Percentiles rank a stretch among this genome's conserved stretches.
Conservation (phyloP, 1,140 invertebrate genomes). For the Leptoteleia sp. region DNA sequence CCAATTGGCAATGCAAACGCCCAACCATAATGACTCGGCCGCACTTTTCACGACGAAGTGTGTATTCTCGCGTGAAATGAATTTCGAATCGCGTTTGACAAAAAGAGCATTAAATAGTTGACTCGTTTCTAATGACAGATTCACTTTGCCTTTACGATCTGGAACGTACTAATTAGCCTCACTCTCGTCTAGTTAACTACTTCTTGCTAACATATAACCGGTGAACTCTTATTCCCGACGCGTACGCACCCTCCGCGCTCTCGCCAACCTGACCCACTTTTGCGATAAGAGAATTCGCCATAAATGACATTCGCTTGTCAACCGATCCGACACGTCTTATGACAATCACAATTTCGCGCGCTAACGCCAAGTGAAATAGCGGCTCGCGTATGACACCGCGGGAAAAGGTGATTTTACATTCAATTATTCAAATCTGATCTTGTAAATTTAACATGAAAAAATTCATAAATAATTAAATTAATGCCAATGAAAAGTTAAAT, state of each 20-base stretch:
- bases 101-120: constrained; percentile 43
- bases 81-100: constrained; percentile 18
- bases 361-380: neutral
- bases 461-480: too few relatives aligned
- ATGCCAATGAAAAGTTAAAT: too few relatives aligned
- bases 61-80: constrained; percentile 36
- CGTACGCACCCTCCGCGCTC: constrained; percentile 52
- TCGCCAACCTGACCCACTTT: constrained; percentile 44
- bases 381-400: too few relatives aligned
- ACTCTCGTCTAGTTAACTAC: constrained; percentile 53
- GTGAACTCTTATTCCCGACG: constrained; percentile 48
- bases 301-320: constrained; percentile 42
- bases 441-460: too few relatives aligned
- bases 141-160: constrained; percentile 57
- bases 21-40: neutral
- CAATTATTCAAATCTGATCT: too few relatives aligned
- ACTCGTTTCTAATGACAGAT: constrained; percentile 61
- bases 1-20: constrained; percentile 2
- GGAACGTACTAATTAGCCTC: constrained; percentile 57
- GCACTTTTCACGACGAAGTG: constrained; percentile 7
- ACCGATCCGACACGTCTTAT: constrained; percentile 24
- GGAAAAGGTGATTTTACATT: too few relatives aligned
- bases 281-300: constrained; percentile 43
- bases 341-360: neutral
- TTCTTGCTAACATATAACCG: constrained; percentile 32